Base-by-base conservation (phyloP, 2,113 vertebrate genomes). In the Bettongia penicillata region DNA sequence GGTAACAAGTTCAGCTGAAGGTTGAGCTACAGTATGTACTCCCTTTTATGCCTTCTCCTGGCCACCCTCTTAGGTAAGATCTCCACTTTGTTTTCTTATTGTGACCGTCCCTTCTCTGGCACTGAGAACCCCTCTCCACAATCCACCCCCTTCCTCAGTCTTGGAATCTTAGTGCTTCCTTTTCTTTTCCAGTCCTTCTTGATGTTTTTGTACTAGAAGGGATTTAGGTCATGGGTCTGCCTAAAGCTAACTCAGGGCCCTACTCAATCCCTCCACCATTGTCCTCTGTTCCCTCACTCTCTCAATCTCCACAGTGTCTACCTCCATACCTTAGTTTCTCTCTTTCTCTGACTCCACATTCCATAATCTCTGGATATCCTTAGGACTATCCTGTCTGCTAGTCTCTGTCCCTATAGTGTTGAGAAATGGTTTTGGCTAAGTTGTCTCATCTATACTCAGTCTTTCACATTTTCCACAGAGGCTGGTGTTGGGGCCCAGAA, bases 21-120 rank as follows among this genome's bases (percentile, higher is more conserved):
- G 6, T 12, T 16, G 7, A 24, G 84, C 84, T 16, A 16, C 43
- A 90, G 23, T 7, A 97, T 98, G 97, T 25, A 61, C 92, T 90
- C 8, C 47, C 49, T 94, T 53, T 52, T 97, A 50, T 91, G 89
- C 10, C 90, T 97, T 89, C 96, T 98, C 49, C 57, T 97, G 57
- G 49, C 95, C 26, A 9, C 90, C 37, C 53, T 93, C 51, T 77
- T 96, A 9, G 97, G 96, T 95, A 50, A 53, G 96, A 95, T 37
- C 24, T 31, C 19, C 93, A 84, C n/a, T 84, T 84, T 84, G 68
- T 84, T 43, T 84, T 43, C n/a, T 23, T 19, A 84, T 84, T 84
- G 68, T 84, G n/a, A 84, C 5, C 5, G 22, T 43, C 37, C 16
- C 10, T 61, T 55, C 12, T 53, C 51, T 48, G 1, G 16, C 50